Evolutionary conservation across 1,140 invertebrate species (phyloP).

Genomic region (Atta cephalotes): DNA sequence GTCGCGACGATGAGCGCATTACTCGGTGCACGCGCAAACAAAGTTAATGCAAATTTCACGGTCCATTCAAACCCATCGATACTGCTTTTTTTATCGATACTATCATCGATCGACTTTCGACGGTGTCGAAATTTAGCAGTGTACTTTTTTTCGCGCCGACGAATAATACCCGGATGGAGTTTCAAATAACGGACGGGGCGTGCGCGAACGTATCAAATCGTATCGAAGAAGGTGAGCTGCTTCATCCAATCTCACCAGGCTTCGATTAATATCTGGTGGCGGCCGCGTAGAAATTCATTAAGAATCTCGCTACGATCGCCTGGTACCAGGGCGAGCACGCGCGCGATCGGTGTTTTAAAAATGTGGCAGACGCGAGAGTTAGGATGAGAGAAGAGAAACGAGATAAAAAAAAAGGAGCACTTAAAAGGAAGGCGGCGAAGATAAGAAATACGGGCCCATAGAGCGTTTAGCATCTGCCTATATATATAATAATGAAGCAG

Average conservation of each 20-base stretch:
- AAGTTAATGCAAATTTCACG: constrained; percentile 62
- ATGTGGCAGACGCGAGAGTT: constrained; percentile 42
- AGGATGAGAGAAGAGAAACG: constrained; percentile 20
- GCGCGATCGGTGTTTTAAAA: constrained; percentile 52
- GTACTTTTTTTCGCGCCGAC: not conserved
- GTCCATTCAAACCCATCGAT: constrained; percentile 23
- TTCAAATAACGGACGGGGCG: constrained; percentile 66
- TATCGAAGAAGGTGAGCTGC: constrained; percentile 52
- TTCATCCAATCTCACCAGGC: constrained; percentile 3
- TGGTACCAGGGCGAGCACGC: constrained; percentile 45
- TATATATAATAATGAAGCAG: constrained; percentile 67
- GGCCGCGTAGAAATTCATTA: constrained; percentile 68
- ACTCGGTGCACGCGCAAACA: constrained; percentile 40
- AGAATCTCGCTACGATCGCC: constrained; percentile 25
- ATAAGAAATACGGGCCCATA: constrained; percentile 25
- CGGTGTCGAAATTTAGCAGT: constrained; percentile 9
- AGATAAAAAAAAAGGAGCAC: constrained; percentile 15
- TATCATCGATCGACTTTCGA: not conserved
- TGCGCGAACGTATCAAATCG: constrained; percentile 64
- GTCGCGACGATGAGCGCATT: not conserved
- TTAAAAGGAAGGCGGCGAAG: constrained; percentile 60
- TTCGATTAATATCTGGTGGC: constrained; percentile 58
- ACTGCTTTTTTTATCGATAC: not conserved
- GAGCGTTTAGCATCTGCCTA: constrained; percentile 70
- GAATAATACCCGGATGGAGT: constrained; percentile 44